These are phyloP conservation scores for Drosophila pachea DNA, from an alignment of 1,140 invertebrate species.

Conservation along the genomic window DNA sequence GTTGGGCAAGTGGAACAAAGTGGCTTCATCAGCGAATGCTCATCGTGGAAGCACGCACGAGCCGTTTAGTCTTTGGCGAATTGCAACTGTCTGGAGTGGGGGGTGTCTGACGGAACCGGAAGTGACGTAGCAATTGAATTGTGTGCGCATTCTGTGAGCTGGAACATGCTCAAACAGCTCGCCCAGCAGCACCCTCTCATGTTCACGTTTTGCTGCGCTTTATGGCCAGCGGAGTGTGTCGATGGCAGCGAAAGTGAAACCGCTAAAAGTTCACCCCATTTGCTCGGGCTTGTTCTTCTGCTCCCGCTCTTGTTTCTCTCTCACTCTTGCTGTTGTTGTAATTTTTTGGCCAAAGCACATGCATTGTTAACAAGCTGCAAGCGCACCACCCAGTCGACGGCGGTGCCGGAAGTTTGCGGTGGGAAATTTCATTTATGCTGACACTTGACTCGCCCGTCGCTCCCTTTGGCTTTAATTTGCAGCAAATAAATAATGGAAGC, in stretches of 20 bases:
- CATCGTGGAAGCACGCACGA: no score
- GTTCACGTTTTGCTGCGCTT: constrained; percentile 46
- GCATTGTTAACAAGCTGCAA: constrained; percentile 58
- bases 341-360: constrained; percentile 38
- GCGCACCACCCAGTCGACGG: not conserved
- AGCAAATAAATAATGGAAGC: constrained; percentile 73
- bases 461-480: constrained; percentile 62
- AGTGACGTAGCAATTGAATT: constrained; percentile 70
- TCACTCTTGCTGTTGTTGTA: constrained; percentile 24
- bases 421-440: constrained; percentile 78
- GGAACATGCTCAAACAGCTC: constrained; percentile 47
- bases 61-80: no score
- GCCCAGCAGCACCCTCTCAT: constrained; percentile 13
- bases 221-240: constrained; percentile 47
- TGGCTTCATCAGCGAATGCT: no score
- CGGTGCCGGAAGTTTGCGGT: constrained; percentile 63
- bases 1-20: no score
- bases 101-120: constrained; percentile 50
- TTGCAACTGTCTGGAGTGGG: not conserved
- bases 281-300: not conserved
- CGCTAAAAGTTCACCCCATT: constrained; percentile 57
- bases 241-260: constrained; percentile 57
- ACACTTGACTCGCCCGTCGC: constrained; percentile 56
- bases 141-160: constrained; percentile 50
- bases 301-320: constrained; percentile 10